Evolutionary conservation across 2,888 invertebrate species (phyloP), one percentile per base, ranked within the genome.

Genomic region (Saturnia pavonia): DNA sequence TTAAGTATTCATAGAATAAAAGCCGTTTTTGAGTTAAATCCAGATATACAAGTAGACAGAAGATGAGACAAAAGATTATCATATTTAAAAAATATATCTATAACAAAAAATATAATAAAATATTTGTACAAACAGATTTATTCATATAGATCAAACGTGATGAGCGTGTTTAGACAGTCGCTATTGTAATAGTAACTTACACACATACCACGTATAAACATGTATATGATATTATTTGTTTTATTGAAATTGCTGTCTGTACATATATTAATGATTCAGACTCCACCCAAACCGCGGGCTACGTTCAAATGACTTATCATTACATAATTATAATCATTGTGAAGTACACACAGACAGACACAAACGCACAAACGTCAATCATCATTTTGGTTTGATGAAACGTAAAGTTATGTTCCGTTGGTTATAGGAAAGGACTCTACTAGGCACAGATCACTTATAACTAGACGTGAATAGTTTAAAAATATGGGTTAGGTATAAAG

Each of bases 261-360:
- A 88, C 88, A 69, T 73, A 78, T 86, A 86, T 88, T 86, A 88
- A 88, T 65, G 65, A 40, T 40, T 83, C 81, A 83, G 80, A 80
- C 83, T 84, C 84, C 87, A 85, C 89, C 88, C 88, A 87, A 83
- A 88, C 91, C 91, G 88, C 88, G 79, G 91, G 92, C 92, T 84
- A 78, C 85, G 89, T 89, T 90, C 90, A 92, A 93, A 93, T 91
- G 89, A 87, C 93, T 93, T 92, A 93, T 92, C 93, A 94, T 94
- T 93, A 93, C 87, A 90, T 92, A 93, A 94, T 94, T 93, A 93
- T 91, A 91, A 94, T 93, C 90, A 92, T 93, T 93, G 92, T 82
- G 83, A 85, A 84, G 71, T 82, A 77, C 85, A 85, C 84, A 83
- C 75, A 75, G 75, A 76, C 74, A 76, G 71, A 76, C 67, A 71